phyloP scores from a whole-genome alignment of 2,797 vertebrate genomes.

The Pteropus rufus region DNA sequence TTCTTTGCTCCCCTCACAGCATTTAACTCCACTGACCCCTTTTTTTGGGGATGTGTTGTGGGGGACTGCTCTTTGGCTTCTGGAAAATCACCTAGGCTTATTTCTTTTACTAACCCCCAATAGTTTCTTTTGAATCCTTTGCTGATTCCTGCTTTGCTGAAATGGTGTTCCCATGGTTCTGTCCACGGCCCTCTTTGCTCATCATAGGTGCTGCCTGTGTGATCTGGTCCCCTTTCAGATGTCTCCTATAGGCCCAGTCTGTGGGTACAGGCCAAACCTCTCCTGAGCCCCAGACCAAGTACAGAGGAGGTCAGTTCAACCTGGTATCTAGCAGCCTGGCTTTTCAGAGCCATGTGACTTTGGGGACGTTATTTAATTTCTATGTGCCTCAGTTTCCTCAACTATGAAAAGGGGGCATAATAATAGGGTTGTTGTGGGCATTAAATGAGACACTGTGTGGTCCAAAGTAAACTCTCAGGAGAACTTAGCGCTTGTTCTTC shows the following conservation, averaged over 20 bases:
- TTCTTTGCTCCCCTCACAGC: background rate
- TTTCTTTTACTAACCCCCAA: background rate
- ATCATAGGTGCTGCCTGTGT: accelerated
- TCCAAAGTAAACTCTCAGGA: background rate
- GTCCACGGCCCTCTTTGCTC: background rate
- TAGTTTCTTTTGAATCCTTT: background rate
- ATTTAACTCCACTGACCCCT: background rate
- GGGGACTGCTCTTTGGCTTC: background rate
- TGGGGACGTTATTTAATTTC: background rate
- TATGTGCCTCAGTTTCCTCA: background rate
- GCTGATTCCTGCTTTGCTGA: background rate
- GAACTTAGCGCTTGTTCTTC: background rate
- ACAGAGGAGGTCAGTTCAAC: background rate
- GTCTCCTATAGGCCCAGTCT: background rate
- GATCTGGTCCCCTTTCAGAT: background rate
- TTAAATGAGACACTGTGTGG: background rate
- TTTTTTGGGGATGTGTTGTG: background rate
- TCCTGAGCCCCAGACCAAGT: background rate
- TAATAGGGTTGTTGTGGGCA: background rate
- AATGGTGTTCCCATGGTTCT: background rate
- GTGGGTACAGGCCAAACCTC: background rate
- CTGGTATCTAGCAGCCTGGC: background rate
- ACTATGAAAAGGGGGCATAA: background rate
- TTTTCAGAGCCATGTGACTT: background rate
- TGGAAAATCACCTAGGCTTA: background rate